These are phyloP conservation scores for Otus sunia DNA, from an alignment of 2,113 vertebrate species.

Conservation along the genomic window DNA sequence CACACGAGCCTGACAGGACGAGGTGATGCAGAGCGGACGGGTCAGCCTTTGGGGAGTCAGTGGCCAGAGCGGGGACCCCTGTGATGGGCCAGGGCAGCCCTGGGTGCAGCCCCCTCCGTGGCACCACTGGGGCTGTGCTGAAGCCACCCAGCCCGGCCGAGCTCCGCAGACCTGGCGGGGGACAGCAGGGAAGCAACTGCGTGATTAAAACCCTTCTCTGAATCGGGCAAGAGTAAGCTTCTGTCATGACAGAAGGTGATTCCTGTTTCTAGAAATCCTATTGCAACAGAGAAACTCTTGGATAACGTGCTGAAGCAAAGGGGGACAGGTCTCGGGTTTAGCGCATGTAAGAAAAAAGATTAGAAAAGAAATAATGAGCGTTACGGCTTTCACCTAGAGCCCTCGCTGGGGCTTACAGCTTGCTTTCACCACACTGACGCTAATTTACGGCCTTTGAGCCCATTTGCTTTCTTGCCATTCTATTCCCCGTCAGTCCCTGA, in stretches of 20 bases:
- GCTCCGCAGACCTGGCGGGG: neutral
- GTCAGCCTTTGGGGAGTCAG: neutral
- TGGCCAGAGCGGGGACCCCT: neutral
- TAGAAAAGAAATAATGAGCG: neutral
- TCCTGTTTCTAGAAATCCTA: neutral
- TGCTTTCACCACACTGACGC: neutral
- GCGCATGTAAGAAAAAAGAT: neutral
- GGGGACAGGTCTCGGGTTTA: neutral
- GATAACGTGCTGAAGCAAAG: neutral
- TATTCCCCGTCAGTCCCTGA: neutral
- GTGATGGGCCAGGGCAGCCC: neutral
- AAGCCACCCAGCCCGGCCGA: neutral
- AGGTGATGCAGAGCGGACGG: rapidly evolving
- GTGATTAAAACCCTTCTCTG: neutral
- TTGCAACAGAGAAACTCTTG: neutral
- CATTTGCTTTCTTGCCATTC: neutral
- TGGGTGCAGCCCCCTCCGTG: neutral
- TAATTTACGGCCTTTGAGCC: neutral
- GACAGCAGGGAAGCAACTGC: neutral
- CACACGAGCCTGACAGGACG: rapidly evolving
- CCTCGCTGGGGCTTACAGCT: neutral
- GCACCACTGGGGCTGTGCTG: neutral
- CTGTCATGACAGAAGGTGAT: rapidly evolving
- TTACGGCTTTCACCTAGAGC: neutral
- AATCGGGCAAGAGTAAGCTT: rapidly evolving